Evolutionary conservation across 2,797 vertebrate species (phyloP), one percentile per base, ranked within the genome.

Genomic region (Varecia variegata): DNA sequence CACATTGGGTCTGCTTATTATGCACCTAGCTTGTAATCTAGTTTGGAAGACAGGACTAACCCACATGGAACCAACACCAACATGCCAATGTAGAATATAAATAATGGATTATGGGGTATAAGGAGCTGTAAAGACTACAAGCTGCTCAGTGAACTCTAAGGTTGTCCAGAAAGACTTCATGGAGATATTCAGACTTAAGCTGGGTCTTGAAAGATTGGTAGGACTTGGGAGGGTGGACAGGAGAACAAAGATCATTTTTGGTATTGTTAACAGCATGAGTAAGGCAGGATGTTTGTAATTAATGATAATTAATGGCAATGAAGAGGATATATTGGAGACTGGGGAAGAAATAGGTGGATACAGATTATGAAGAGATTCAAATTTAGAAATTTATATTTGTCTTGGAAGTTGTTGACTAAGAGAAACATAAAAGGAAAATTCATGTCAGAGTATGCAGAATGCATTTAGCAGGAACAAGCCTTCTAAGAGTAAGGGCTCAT

Each of bases 1-100:
- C 23, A 79, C 23, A 4, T 17, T 73, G 65, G n/a, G 25, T 94
- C 2, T 62, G 54, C 43, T 86, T 58, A 2, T 47, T 52, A 62
- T 40, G 20, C 81, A 45, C n/a, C 91, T 90, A 60, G 7, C 67
- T 96, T 68, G 38, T 88, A 94, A 84, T 93, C 43, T 68, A 65
- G n/a, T 80, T 93, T 0, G 47, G 56, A 84, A 70, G 35, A 89
- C 3, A 56, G 65, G 30, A 87, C 38, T 90, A 77, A 94, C 30
- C 43, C 11, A 58, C n/a, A 17, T 2, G 38, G 68, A 86, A 62
- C 40, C 25, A 80, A 74, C 52, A 68, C 30, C 67, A 88, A 40
- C 3, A 21, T 88, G 40, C 27, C 71, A 88, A 1, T 40, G 45
- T 50, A 85, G 62, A 50, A 40, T 47, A n/a, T 47, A 82, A 93